Evolutionary conservation across 2,888 invertebrate species (phyloP).

Genomic region (Rutpela maculata): DNA sequence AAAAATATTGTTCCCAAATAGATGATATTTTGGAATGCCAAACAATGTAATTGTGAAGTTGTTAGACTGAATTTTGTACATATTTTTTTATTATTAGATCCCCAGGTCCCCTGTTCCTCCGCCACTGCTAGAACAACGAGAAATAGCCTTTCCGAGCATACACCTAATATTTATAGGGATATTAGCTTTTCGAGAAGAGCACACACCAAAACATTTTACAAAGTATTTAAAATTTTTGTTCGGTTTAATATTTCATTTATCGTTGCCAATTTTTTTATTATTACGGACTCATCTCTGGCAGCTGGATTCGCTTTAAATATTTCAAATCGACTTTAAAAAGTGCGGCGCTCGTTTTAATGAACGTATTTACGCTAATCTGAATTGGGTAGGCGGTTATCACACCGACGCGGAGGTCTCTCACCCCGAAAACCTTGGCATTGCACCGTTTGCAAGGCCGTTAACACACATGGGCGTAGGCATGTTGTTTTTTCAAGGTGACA

Average conservation of each 20-base stretch:
- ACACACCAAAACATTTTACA: neutral
- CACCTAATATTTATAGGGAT: neutral
- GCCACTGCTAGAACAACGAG: neutral
- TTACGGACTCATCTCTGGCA: constrained; percentile 14
- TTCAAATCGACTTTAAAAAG: neutral
- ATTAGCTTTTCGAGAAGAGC: neutral
- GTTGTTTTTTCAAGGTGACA: neutral
- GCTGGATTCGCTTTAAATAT: neutral
- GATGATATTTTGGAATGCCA: too few species aligned
- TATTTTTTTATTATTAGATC: too few species aligned
- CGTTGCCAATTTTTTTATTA: constrained; percentile 6
- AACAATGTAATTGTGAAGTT: too few species aligned
- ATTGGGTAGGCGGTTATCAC: constrained; percentile 15
- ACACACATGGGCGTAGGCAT: neutral
- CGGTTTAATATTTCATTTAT: constrained; percentile 1
- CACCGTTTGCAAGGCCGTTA: constrained; percentile 31
- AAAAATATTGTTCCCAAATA: too few species aligned
- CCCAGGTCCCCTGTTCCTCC: neutral
- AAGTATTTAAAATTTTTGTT: neutral
- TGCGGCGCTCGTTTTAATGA: neutral
- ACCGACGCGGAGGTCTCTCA: constrained; percentile 19
- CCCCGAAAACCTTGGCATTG: constrained; percentile 41
- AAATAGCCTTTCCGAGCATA: neutral
- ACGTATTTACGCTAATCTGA: neutral
- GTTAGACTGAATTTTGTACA: too few species aligned